These are phyloP conservation scores for Poecile atricapillus DNA, from an alignment of 2,113 vertebrate species.

Conservation along the genomic window DNA sequence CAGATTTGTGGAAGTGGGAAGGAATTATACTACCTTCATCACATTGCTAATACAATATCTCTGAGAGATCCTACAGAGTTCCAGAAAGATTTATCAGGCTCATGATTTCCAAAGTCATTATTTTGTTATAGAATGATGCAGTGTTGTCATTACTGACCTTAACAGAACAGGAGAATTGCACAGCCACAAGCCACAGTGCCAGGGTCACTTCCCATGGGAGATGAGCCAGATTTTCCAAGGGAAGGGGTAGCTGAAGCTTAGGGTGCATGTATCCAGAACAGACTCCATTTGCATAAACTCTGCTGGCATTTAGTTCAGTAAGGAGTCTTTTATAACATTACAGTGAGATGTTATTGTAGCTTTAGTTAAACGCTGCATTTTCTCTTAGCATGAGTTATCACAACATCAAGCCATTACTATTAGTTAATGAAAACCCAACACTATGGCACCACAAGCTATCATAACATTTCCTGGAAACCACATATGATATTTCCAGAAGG, in stretches of 20 bases:
- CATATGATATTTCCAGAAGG: constrained; percentile 26
- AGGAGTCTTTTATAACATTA: background rate
- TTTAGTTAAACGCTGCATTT: constrained; percentile 21
- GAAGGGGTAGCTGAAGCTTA: background rate
- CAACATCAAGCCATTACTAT: background rate
- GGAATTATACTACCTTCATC: background rate
- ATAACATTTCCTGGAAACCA: constrained; percentile 14
- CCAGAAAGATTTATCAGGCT: background rate
- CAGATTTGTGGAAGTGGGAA: background rate
- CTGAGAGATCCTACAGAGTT: background rate
- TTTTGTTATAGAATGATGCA: background rate
- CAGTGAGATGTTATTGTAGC: background rate
- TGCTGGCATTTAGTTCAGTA: background rate
- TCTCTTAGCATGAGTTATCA: constrained; percentile 1
- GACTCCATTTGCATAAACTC: background rate
- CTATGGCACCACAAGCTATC: background rate
- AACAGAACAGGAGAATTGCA: background rate
- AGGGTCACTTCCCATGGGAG: background rate
- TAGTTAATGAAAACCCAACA: background rate
- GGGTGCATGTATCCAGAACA: background rate
- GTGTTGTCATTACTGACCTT: background rate
- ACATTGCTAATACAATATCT: background rate
- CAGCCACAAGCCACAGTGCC: background rate
- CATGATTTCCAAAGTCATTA: background rate
- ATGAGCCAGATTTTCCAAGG: background rate